Conservation (phyloP, 2,797 vertebrate species). For the Megaceryle alcyon region DNA sequence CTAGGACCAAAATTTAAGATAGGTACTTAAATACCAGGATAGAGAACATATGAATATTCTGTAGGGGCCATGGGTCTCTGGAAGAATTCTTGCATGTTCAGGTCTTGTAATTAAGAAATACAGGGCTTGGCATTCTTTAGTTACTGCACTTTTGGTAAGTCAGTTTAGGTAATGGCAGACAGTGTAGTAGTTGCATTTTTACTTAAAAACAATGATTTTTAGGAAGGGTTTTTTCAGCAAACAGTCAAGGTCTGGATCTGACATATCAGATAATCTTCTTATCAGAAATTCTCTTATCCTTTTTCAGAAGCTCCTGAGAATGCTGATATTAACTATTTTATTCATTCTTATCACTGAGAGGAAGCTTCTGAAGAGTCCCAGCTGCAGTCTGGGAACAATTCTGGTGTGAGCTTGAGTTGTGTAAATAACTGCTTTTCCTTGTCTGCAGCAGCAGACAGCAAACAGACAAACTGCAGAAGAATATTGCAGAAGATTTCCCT, state of each 20-base stretch:
- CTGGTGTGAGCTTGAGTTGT: not conserved
- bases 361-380: constrained; percentile 32
- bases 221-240: not conserved
- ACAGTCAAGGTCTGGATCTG: not conserved
- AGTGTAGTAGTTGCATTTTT: not conserved
- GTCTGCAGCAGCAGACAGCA: not conserved
- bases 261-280: not conserved
- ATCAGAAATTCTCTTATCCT: not conserved
- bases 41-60: not conserved
- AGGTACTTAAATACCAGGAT: not conserved
- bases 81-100: not conserved
- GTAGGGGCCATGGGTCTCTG: not conserved
- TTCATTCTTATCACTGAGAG: not conserved
- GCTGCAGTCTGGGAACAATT: not conserved
- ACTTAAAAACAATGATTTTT: not conserved
- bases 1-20: not conserved
- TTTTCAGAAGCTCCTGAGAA: constrained; percentile 7
- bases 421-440: not conserved
- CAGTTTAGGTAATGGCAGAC: not conserved
- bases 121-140: not conserved
- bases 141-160: not conserved
- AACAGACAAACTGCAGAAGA: not conserved
- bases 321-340: constrained; percentile 24
- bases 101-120: not conserved
- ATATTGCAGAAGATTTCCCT: not conserved